These are phyloP conservation scores for Euglossa dilemma DNA, from an alignment of 1,140 invertebrate species.

Conservation along the genomic window DNA sequence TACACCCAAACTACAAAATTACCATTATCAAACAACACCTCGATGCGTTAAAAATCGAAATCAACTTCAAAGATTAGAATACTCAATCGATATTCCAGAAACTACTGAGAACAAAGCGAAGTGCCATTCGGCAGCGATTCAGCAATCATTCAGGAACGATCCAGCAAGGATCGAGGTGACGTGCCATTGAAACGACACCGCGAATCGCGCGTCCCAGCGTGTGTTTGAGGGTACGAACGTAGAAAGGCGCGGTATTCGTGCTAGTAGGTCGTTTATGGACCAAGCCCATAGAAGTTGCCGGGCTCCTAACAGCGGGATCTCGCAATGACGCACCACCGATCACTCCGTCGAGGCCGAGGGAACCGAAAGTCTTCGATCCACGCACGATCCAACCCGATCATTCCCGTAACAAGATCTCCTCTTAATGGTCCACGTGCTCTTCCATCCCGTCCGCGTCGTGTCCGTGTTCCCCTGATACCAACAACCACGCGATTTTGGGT, in stretches of 20 bases:
- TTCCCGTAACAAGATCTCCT: neutral
- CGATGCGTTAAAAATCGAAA: too few relatives aligned
- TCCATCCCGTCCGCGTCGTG: too few relatives aligned
- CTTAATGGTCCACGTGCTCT: neutral
- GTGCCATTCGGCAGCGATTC: neutral
- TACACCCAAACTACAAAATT: neutral
- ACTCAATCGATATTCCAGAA: too few relatives aligned
- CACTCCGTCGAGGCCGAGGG: neutral
- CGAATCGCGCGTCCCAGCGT: conserved; percentile 24
- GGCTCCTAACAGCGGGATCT: conserved; percentile 67
- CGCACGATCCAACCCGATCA: neutral
- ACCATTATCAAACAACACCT: too few relatives aligned
- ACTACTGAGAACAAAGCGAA: too few relatives aligned
- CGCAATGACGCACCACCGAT: conserved; percentile 31
- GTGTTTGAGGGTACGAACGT: conserved; percentile 59
- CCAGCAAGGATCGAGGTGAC: too few relatives aligned
- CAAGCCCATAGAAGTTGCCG: conserved; percentile 77
- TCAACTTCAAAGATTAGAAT: too few relatives aligned
- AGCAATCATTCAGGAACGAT: neutral
- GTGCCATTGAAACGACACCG: conserved; percentile 33
- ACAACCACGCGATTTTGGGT: neutral
- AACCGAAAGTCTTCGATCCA: conserved; percentile 26
- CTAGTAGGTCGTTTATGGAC: conserved; percentile 79
- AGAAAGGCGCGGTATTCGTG: conserved; percentile 79
- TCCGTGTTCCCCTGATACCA: neutral